These are phyloP conservation scores for Solenodon paradoxus DNA, from an alignment of 2,113 vertebrate species.

Conservation along the genomic window DNA sequence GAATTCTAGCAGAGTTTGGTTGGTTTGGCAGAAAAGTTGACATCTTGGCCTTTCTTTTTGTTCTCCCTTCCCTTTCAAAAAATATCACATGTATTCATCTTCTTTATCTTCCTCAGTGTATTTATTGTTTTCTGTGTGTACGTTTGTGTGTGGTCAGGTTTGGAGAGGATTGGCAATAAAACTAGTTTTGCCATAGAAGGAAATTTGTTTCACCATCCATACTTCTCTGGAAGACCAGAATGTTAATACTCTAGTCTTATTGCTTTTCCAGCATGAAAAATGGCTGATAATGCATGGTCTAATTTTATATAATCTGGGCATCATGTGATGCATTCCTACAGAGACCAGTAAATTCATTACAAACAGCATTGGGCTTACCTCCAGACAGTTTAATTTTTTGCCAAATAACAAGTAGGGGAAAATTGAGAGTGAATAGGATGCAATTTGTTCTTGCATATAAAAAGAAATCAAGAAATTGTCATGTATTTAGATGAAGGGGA, in stretches of 20 bases:
- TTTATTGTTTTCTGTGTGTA: neutral
- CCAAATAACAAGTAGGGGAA: neutral
- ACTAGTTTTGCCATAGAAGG: neutral
- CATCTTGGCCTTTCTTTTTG: neutral
- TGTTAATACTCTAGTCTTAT: neutral
- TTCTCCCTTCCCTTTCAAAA: neutral
- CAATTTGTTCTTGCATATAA: neutral
- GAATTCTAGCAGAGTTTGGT: neutral
- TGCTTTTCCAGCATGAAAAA: neutral
- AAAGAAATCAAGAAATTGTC: neutral
- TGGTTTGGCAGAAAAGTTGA: neutral
- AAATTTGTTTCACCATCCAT: neutral
- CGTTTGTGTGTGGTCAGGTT: accelerated
- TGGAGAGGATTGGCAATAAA: neutral
- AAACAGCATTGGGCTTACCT: neutral
- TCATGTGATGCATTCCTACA: neutral
- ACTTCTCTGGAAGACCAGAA: neutral
- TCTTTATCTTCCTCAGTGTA: neutral
- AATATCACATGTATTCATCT: neutral
- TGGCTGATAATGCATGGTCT: neutral
- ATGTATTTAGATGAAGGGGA: neutral
- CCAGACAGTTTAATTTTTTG: neutral
- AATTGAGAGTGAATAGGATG: neutral
- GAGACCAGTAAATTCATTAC: neutral
- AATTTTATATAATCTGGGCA: neutral